Evolutionary conservation across 2,797 vertebrate species (phyloP).

Genomic region (Falco rusticolus): DNA sequence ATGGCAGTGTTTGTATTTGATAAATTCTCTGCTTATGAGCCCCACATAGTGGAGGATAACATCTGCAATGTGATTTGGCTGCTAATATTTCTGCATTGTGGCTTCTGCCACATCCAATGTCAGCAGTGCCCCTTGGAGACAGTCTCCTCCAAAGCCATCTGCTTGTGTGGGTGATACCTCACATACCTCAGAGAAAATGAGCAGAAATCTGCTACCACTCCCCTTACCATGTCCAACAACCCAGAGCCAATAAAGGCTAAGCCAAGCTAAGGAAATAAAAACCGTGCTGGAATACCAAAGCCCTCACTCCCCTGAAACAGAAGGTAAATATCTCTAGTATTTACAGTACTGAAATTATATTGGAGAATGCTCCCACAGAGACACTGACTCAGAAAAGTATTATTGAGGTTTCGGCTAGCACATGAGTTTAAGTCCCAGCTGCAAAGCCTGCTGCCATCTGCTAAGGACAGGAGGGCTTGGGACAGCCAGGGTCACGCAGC

Average conservation of each 20-base stretch:
- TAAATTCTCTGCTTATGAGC: background rate
- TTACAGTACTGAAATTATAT: slow-evolving; percentile 49
- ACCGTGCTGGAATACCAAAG: slow-evolving; percentile 10
- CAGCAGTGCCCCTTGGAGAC: background rate
- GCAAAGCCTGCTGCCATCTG: background rate
- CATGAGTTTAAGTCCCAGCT: background rate
- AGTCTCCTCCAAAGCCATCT: slow-evolving; percentile 2
- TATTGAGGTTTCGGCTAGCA: background rate
- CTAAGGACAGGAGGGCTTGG: background rate
- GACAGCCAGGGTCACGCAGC: background rate
- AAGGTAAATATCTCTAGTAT: slow-evolving; percentile 53
- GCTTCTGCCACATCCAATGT: background rate
- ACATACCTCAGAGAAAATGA: background rate
- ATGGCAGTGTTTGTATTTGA: background rate
- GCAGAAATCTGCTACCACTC: background rate
- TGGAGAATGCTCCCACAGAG: background rate
- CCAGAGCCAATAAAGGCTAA: background rate
- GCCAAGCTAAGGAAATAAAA: slow-evolving; percentile 42
- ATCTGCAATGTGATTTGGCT: slow-evolving; percentile 4
- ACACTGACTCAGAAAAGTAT: background rate
- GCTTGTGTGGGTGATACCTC: background rate
- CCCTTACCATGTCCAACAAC: background rate
- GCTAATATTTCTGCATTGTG: background rate
- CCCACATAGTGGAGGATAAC: background rate
- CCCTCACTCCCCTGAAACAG: background rate